Base-by-base conservation (phyloP, 64 coral and sea anemone genomes). In the Acropora tenuis region DNA sequence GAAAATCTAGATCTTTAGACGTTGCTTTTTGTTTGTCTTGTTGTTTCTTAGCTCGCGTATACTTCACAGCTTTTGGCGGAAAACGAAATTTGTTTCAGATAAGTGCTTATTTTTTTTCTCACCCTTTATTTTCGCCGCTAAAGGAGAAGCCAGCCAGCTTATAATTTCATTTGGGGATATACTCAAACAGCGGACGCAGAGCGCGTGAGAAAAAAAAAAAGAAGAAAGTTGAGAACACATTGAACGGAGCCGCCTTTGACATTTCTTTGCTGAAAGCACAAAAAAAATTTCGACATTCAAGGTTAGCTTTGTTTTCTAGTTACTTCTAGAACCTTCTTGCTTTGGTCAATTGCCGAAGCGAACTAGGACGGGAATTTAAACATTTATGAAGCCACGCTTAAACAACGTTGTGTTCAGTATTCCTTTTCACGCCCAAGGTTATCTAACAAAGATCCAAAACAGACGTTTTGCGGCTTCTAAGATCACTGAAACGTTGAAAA, bases 91-190 rank as follows among this genome's bases (percentile, higher is more conserved):
- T 45, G 30, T 16, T 3, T 1, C n/a, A 49, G 47, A 71, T n/a
- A 4, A 63, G 68, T 17, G 66, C 20, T 1, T n/a, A 17, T 85
- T 20, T 85, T 73, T 50, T 44, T 46, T 10, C 43, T 48, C 30
- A 46, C 45, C 63, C 61, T 85, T 71, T 71, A 44, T 16, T 8
- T 71, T 73, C 18, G 40, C 82, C 68, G 63, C 45, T 43, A 48
- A 85, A 69, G 30, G n/a, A 7, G 4, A 85, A 71, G 43, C 7
- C 17, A 71, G 18, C n/a, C n/a, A 71, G 46, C 30, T 30, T 30
- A 85, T 73, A 85, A 85, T 69, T 71, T 71, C 69, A 85, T 85
- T 85, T 85, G 80, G 82, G 49, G 61, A 15, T 48, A 41, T 47
- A 47, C 47, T 84, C 82, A 84, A 85, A 71, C 65, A 71, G 18